Conservation (phyloP, 2,797 vertebrate species). For the Dendrocincla fuliginosa region DNA sequence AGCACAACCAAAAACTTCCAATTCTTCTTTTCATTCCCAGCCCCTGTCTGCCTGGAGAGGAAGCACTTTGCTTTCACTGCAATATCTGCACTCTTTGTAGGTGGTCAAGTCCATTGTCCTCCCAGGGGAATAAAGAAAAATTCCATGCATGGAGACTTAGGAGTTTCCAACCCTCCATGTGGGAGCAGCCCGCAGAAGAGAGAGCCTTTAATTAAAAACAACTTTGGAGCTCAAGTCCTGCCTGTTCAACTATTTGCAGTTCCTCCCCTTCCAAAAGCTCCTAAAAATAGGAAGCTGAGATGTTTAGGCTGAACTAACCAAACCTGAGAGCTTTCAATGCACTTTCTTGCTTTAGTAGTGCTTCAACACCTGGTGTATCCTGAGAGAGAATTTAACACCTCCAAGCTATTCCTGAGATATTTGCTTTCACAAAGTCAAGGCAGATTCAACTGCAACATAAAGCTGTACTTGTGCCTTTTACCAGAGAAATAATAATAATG, state of each 20-base stretch:
- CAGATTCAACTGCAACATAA: neutral
- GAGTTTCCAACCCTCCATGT: neutral
- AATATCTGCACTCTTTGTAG: neutral
- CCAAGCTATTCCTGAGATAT: neutral
- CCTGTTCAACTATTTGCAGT: neutral
- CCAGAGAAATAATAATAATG: neutral
- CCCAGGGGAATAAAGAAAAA: neutral
- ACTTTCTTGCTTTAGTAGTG: neutral
- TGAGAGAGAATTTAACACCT: neutral
- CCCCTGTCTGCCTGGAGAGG: neutral
- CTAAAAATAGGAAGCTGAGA: neutral
- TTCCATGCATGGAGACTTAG: neutral
- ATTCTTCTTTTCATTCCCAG: neutral
- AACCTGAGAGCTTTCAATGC: neutral
- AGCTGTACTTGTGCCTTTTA: neutral
- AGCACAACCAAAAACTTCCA: neutral
- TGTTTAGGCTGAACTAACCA: neutral
- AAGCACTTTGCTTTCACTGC: neutral
- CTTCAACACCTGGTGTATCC: neutral
- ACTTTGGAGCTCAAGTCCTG: neutral
- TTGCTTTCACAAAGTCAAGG: neutral
- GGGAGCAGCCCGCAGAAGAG: neutral
- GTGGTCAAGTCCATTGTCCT: neutral
- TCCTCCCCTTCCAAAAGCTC: neutral
- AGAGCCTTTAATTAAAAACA: constrained; percentile 41